Evolutionary conservation across 2,113 vertebrate species (phyloP).

Genomic region (Tor tambroides): DNA sequence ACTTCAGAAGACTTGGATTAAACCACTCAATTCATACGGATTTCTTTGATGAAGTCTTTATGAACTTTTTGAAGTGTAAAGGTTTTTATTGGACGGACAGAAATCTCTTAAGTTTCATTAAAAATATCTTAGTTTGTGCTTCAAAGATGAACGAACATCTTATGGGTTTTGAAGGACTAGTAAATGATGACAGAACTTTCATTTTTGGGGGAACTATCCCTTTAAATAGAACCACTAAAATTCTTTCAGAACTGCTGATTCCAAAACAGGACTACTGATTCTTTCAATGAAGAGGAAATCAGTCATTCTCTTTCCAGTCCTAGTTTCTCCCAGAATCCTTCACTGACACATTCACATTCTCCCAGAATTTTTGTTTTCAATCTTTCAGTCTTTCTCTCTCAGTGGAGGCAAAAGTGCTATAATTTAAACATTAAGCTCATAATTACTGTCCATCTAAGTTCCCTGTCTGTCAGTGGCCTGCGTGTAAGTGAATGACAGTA

Average conservation of each 20-base stretch:
- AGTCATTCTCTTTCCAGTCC: not conserved
- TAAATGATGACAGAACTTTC: too few species aligned
- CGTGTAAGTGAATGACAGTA: not conserved
- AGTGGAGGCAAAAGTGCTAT: not conserved
- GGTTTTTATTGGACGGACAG: not conserved
- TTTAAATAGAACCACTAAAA: not conserved
- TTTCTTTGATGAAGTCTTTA: not conserved
- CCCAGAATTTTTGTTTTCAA: conserved; percentile 2
- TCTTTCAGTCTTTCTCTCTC: not conserved
- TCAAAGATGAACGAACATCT: not conserved
- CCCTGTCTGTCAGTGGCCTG: not conserved
- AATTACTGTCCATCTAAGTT: conserved; percentile 39
- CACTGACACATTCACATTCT: conserved; percentile 15
- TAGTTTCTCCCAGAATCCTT: not conserved
- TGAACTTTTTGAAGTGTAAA: not conserved
- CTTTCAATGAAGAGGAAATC: not conserved
- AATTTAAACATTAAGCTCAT: conserved; percentile 41
- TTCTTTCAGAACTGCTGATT: not conserved
- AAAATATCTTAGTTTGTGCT: not conserved
- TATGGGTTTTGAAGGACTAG: not conserved
- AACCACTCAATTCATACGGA: not conserved
- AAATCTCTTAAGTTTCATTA: not conserved
- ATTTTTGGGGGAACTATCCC: too few species aligned
- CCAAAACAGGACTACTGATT: not conserved
- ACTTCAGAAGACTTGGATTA: too few species aligned